Percentiles rank a stretch among this genome's conserved stretches.
phyloP scores from a whole-genome alignment of 2,113 vertebrate species.

The Phalacrocorax brasilianus region DNA sequence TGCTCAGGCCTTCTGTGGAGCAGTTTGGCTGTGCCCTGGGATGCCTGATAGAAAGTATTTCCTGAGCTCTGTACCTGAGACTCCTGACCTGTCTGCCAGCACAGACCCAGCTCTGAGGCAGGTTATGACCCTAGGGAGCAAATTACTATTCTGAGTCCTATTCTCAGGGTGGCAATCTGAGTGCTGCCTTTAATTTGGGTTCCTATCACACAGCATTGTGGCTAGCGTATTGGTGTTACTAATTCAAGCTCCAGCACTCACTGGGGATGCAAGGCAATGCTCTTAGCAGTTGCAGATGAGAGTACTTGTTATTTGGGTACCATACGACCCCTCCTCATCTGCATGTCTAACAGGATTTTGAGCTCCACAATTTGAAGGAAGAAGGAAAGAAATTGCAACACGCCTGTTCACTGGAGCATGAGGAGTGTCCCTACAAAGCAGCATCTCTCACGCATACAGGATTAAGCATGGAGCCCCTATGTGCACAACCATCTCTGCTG shows the following conservation, averaged over 20 bases:
- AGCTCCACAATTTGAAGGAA: background rate
- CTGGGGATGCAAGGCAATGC: background rate
- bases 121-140: background rate
- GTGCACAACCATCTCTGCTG: background rate
- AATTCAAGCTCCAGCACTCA: background rate
- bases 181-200: background rate
- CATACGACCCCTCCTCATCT: fast-evolving
- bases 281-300: background rate
- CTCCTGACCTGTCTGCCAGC: background rate
- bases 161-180: background rate
- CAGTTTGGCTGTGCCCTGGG: background rate
- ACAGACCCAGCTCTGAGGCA: background rate
- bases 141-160: too few species aligned
- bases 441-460: background rate
- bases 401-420: background rate
- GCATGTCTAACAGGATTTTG: background rate
- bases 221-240: fast-evolving
- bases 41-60: background rate
- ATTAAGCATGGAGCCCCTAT: background rate
- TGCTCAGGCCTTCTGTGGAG: background rate
- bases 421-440: background rate
- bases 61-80: background rate
- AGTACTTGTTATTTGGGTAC: background rate
- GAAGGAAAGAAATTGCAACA: background rate
- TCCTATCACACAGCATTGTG: fast-evolving